Conservation (phyloP, 2,113 vertebrate genomes). For the Bufo gargarizans region DNA sequence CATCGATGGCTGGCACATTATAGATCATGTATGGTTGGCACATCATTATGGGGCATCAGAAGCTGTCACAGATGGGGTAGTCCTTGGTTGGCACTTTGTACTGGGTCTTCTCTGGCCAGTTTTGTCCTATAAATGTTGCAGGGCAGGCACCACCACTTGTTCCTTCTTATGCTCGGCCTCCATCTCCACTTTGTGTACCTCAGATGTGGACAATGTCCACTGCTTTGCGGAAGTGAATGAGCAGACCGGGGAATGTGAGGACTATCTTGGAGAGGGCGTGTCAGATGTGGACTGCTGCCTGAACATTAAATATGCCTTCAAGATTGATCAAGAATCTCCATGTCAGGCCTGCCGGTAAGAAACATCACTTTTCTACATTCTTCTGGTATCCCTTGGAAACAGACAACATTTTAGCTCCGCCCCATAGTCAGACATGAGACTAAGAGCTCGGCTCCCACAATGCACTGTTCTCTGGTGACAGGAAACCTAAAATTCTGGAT, state of each 20-base stretch:
- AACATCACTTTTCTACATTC: not conserved
- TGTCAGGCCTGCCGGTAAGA: constrained; percentile 35
- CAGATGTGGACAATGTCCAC: constrained; percentile 47
- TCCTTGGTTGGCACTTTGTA: not conserved
- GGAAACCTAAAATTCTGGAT: not conserved
- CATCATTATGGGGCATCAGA: not conserved
- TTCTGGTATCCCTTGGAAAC: not conserved
- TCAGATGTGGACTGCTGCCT: constrained; percentile 65
- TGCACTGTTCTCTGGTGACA: not conserved
- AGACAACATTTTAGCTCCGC: not conserved
- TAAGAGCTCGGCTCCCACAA: not conserved
- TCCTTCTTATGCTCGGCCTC: not conserved
- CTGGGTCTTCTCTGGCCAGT: too few relatives aligned
- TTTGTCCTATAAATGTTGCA: too few relatives aligned
- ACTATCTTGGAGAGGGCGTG: constrained; percentile 59
- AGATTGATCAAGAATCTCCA: not conserved
- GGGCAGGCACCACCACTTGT: too few relatives aligned
- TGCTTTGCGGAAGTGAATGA: constrained; percentile 65
- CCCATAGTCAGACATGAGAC: not conserved
- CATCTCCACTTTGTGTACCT: not conserved
- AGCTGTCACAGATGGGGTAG: not conserved
- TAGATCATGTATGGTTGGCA: not conserved
- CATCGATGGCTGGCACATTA: not conserved
- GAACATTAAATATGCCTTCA: constrained; percentile 64
- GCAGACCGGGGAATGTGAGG: constrained; percentile 56